These are phyloP conservation scores for Dryomyza anilis DNA, from an alignment of 2,888 invertebrate genomes.

Conservation along the genomic window DNA sequence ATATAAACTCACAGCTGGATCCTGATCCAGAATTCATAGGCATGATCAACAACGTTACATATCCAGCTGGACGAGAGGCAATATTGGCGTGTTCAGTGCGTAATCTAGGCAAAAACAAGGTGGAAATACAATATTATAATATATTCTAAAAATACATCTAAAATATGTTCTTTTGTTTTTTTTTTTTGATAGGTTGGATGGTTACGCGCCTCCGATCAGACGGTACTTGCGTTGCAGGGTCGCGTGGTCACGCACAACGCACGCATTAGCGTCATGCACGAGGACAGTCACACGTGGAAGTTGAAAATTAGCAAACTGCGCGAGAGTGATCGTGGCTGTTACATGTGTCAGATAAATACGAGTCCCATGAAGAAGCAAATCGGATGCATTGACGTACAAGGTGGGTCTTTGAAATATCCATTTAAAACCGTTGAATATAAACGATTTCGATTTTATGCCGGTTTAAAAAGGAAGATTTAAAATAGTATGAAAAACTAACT, in stretches of 20 bases:
- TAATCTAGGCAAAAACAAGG: conserved; percentile 61
- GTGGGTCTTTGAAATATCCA: conserved; percentile 68
- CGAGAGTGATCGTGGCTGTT: conserved; percentile 84
- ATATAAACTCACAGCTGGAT: conserved; percentile 56
- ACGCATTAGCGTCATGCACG: conserved; percentile 80
- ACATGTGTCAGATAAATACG: conserved; percentile 92
- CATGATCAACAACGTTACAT: conserved; percentile 60
- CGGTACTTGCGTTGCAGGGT: conserved; percentile 84
- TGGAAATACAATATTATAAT: conserved; percentile 27
- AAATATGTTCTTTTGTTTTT: neutral
- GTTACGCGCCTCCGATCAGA: conserved; percentile 88
- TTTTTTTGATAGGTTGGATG: conserved; percentile 72
- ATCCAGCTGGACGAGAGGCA: conserved; percentile 61
- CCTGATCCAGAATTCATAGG: conserved; percentile 61
- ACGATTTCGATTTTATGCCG: neutral
- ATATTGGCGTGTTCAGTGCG: conserved; percentile 59
- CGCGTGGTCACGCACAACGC: conserved; percentile 84
- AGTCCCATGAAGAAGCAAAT: conserved; percentile 85
- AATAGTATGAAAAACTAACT: no score
- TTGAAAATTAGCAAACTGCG: conserved; percentile 81
- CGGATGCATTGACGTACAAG: conserved; percentile 86
- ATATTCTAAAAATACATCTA: neutral
- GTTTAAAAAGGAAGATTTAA: neutral
- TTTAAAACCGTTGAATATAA: no score
- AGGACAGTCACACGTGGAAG: conserved; percentile 84